phyloP scores from a whole-genome alignment of 2,797 vertebrate genomes.

The Melanotaenia trifasciata region DNA sequence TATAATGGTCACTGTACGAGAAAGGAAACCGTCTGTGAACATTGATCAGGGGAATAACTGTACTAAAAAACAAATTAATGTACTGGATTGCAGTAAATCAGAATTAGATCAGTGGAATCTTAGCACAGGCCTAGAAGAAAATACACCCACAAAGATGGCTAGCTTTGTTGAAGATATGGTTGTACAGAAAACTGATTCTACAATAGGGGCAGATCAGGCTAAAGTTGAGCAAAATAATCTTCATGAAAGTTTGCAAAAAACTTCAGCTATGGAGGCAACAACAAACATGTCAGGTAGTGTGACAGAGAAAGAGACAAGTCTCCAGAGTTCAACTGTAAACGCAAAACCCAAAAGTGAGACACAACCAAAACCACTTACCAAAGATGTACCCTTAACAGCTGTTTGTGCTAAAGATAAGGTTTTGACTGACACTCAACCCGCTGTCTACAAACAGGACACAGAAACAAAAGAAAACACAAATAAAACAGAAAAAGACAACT shows the following conservation, averaged over 20 bases:
- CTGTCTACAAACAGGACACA: constrained; percentile 48
- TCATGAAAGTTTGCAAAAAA: constrained; percentile 36
- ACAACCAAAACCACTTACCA: constrained; percentile 41
- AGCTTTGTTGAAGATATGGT: constrained; percentile 9
- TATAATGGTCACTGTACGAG: constrained; percentile 73
- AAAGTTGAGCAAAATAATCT: constrained; percentile 27
- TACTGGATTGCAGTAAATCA: constrained; percentile 32
- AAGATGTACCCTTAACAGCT: constrained; percentile 23
- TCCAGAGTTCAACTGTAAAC: constrained; percentile 25
- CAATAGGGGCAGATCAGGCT: constrained; percentile 23
- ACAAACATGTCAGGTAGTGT: constrained; percentile 16
- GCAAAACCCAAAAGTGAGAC: constrained; percentile 37
- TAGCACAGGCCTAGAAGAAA: constrained; percentile 31
- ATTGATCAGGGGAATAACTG: constrained; percentile 16
- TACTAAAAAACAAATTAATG: constrained; percentile 15
- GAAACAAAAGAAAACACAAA: constrained; percentile 43
- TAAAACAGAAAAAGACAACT: constrained; percentile 30
- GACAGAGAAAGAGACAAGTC: constrained; percentile 22
- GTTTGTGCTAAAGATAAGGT: constrained; percentile 65
- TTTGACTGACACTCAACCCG: constrained; percentile 59
- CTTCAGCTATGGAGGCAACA: constrained; percentile 15
- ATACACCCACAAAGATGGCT: constrained; percentile 35
- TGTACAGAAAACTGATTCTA: constrained; percentile 15
- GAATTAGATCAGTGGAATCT: constrained; percentile 17
- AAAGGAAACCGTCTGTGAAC: constrained; percentile 46